phyloP scores from a whole-genome alignment of 2,888 invertebrate genomes.

The Altica lythri region DNA sequence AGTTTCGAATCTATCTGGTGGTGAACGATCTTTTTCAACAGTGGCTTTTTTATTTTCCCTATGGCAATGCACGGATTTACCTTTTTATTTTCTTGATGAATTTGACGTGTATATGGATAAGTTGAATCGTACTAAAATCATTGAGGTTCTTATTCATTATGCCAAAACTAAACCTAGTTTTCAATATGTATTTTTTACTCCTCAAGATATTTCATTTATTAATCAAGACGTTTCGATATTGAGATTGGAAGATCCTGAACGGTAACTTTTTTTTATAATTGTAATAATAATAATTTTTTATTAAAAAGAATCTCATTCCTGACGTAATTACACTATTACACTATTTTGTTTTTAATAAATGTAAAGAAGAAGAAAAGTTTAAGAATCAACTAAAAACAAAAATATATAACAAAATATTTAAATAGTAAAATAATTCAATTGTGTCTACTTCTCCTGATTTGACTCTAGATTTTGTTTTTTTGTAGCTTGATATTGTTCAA shows the following conservation, averaged over 20 bases:
- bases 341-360: too few relatives aligned
- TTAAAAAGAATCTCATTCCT: too few relatives aligned
- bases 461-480: too few relatives aligned
- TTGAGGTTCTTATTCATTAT: constrained; percentile 77
- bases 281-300: too few relatives aligned
- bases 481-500: too few relatives aligned
- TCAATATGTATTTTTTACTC: constrained; percentile 91
- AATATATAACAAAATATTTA: too few relatives aligned
- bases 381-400: too few relatives aligned
- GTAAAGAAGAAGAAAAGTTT: too few relatives aligned
- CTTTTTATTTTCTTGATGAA: constrained; percentile 94
- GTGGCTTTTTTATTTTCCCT: constrained; percentile 90
- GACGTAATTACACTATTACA: too few relatives aligned
- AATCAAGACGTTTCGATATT: constrained; percentile 49
- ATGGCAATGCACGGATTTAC: constrained; percentile 90
- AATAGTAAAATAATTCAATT: too few relatives aligned
- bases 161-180: constrained; percentile 68
- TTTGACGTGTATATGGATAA: constrained; percentile 97
- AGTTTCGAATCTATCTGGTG: constrained; percentile 83
- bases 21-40: constrained; percentile 95
- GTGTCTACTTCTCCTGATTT: too few relatives aligned
- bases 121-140: constrained; percentile 78
- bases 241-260: constrained; percentile 39
- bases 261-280: too few relatives aligned
- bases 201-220: constrained; percentile 71